Conservation (phyloP, 2,888 invertebrate genomes). For the Ryuthela nishihirai region DNA sequence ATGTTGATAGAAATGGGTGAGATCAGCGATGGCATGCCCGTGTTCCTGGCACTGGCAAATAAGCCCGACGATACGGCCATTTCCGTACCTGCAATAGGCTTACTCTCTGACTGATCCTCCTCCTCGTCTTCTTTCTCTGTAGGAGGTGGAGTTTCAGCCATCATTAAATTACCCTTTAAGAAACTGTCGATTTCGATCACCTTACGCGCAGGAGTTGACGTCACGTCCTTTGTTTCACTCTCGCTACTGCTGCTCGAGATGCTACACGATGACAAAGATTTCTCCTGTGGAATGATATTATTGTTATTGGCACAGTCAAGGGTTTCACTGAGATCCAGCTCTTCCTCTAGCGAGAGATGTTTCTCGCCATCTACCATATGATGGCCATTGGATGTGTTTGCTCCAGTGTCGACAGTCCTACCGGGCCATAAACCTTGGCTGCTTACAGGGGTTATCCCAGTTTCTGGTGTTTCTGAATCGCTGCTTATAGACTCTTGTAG, state of each 20-base stretch:
- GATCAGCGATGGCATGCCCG: background rate
- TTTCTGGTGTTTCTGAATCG: too few species aligned
- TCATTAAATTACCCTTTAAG: conserved; percentile 5
- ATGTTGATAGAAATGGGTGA: conserved; percentile 26
- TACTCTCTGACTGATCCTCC: conserved; percentile 1
- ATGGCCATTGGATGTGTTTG: too few species aligned
- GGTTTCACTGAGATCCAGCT: too few species aligned
- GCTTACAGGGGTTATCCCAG: too few species aligned
- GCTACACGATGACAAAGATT: too few species aligned
- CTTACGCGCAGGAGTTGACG: conserved; percentile 25
- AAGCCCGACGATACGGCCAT: too few species aligned
- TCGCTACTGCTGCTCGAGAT: background rate
- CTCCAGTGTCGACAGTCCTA: too few species aligned
- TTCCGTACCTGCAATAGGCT: background rate
- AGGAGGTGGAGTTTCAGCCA: conserved; percentile 1
- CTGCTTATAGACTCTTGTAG: too few species aligned
- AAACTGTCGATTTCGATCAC: conserved; percentile 10
- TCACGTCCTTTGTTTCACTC: background rate
- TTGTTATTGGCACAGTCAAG: background rate
- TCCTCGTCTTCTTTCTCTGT: background rate
- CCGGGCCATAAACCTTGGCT: too few species aligned
- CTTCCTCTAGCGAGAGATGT: too few species aligned
- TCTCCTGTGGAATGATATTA: too few species aligned
- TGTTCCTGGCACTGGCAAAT: background rate
- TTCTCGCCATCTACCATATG: too few species aligned